Base-by-base conservation (phyloP, 2,888 invertebrate genomes). In the Drosophila differens region DNA sequence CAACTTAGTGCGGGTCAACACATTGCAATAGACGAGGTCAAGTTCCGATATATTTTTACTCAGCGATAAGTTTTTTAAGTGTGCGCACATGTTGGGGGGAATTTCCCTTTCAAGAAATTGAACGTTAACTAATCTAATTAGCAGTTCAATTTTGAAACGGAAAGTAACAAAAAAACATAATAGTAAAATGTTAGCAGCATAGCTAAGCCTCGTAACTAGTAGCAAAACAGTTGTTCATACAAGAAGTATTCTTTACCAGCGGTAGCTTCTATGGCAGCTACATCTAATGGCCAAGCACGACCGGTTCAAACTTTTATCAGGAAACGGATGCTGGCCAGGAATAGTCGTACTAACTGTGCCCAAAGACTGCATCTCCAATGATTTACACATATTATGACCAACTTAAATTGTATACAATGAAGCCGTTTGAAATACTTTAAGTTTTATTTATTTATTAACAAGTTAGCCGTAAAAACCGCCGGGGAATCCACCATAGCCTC, bases 21-120 rank as follows among this genome's bases (percentile, higher is more conserved):
- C 71, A 79, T 79, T 83, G 74, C 75, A 75, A 79, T 80, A 79
- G 79, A 52, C 60, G 83, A 90, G 92, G 91, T 92, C 92, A 91
- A 89, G 82, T 87, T 85, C 79, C 70, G 79, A 76, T 76, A 81
- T 70, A 84, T 83, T 85, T 86, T 58, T 58, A 58, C 41, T 19
- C 60, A 47, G 61, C 66, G 66, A 67, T 75, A 67, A 71, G 3
- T 55, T 57, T 7, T n/a, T 32, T 58, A 71, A 60, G 68, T 61
- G 33, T 61, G 30, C 35, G 28, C 33, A 69, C 53, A 66, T 77
- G 57, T 72, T 55, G 14, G 19, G n/a, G n/a, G 25, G 32, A 22
- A 47, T 53, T 70, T 71, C 53, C 58, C 52, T 71, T 47, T 71
- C 12, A 30, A 25, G 16, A 54, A 32, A 33, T 54, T 22, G 9